Base-by-base conservation (phyloP, 2,888 invertebrate species). In the Sclerodermus sp. region DNA sequence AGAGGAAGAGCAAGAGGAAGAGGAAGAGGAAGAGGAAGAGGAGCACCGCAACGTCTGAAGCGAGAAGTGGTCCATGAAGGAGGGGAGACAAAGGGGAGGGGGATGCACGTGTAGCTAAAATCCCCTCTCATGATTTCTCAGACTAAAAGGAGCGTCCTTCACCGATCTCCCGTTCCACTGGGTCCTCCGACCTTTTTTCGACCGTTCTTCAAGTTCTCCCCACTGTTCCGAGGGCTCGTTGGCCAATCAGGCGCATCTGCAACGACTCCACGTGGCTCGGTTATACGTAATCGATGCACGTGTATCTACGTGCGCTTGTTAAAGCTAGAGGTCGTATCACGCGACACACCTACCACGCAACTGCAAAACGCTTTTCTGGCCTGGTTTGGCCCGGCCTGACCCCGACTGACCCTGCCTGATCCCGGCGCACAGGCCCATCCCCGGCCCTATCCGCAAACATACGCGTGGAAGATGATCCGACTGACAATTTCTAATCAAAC, bases 61-160 rank as follows among this genome's bases (percentile, higher is more conserved):
- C 30, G 32, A 30, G 14, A 17, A 38, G 45, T 37, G 46, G 45
- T 13, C 23, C 23, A 23, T 23, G 23, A 8, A 23, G 8, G 23
- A 8, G 45, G 46, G 49, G 49, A 37, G 47, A n/a, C 32, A 47
- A 36, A 42, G 40, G 45, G 51, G 38, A 49, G 47, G 53, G 55
- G 45, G 47, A 51, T 55, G 55, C 62, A 62, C 62, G 62, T 62
- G 62, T 56, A 62, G 49, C 45, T 51, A 47, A 47, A 14, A 47
- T 51, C 62, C 62, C 62, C 62, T 60, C 61, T 53, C 39, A 17
- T 34, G 36, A 54, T 48, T 46, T 51, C 53, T 53, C 38, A 23
- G 45, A 44, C 45, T 55, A 55, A 62, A 62, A 59, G 52, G 55
- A 60, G 53, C 60, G 62, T 62, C 62, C 62, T 62, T 62, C 62